Evolutionary conservation across 2,888 invertebrate genomes (phyloP).

Genomic region (Lamellibrachia columna): DNA sequence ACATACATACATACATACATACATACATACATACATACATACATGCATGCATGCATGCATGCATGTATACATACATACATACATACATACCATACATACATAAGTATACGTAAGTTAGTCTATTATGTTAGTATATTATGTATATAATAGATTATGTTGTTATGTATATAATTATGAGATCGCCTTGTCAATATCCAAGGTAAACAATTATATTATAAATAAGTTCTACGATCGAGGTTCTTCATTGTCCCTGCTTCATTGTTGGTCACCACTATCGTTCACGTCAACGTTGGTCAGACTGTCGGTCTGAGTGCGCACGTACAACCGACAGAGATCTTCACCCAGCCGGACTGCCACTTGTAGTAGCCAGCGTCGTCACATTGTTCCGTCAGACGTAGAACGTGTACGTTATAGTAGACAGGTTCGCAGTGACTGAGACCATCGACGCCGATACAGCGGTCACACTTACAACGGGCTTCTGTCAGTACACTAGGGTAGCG

Average conservation of each 20-base stretch:
- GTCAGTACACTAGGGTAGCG: not conserved
- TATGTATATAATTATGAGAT: too few species aligned
- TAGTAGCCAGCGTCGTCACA: conserved; percentile 20
- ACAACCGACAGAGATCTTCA: not conserved
- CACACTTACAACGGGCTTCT: conserved; percentile 22
- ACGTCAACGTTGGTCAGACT: not conserved
- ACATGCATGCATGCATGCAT: not conserved
- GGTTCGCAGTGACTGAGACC: conserved; percentile 17
- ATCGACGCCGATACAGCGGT: not conserved
- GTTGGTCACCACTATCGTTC: not conserved
- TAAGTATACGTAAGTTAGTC: too few species aligned
- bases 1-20: conserved; percentile 22
- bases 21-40: not conserved
- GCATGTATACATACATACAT: conserved; percentile 19
- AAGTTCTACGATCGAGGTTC: too few species aligned
- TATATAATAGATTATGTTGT: too few species aligned
- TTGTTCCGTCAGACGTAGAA: not conserved
- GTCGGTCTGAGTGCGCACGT: conserved; percentile 17
- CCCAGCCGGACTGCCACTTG: conserved; percentile 21
- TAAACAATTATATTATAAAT: too few species aligned
- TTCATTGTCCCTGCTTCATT: not conserved
- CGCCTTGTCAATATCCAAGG: too few species aligned
- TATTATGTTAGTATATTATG: too few species aligned
- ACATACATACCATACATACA: conserved; percentile 17
- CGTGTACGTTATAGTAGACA: conserved; percentile 23